phyloP scores from a whole-genome alignment of 2,113 vertebrate species.

The Hyperoodon ampullatus region DNA sequence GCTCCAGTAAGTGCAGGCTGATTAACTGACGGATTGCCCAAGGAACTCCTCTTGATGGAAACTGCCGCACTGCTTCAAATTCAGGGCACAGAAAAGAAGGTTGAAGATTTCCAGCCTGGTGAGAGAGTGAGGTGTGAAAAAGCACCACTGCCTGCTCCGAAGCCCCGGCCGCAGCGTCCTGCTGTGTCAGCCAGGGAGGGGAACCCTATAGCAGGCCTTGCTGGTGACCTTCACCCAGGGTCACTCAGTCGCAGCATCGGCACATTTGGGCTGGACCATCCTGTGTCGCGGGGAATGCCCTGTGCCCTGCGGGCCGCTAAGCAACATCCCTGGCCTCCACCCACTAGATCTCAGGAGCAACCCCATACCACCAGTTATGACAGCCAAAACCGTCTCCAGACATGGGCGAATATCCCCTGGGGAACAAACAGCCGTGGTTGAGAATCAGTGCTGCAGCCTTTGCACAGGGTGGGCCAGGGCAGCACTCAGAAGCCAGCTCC shows the following conservation, averaged over 20 bases:
- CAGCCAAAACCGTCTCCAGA: background rate
- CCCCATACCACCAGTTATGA: background rate
- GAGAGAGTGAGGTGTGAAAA: background rate
- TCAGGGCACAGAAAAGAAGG: conserved; percentile 35
- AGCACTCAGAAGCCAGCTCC: background rate
- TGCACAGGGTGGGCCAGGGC: background rate
- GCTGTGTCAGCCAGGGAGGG: background rate
- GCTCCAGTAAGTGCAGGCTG: conserved; percentile 34
- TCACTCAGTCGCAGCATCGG: background rate
- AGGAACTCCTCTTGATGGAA: conserved; percentile 52
- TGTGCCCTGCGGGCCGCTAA: background rate
- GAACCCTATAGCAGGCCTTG: background rate
- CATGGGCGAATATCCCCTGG: background rate
- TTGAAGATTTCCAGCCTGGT: background rate
- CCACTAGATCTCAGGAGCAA: background rate
- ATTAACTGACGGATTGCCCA: conserved; percentile 65
- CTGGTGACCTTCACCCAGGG: background rate
- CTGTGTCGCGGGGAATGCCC: background rate
- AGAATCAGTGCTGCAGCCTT: background rate
- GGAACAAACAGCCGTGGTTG: background rate
- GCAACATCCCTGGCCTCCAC: background rate
- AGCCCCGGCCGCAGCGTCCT: background rate
- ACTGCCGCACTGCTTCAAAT: conserved; percentile 14
- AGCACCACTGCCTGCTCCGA: background rate
- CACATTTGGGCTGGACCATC: background rate